These are phyloP conservation scores for Lasiurus borealis DNA, from an alignment of 2,113 vertebrate genomes.

Conservation along the genomic window DNA sequence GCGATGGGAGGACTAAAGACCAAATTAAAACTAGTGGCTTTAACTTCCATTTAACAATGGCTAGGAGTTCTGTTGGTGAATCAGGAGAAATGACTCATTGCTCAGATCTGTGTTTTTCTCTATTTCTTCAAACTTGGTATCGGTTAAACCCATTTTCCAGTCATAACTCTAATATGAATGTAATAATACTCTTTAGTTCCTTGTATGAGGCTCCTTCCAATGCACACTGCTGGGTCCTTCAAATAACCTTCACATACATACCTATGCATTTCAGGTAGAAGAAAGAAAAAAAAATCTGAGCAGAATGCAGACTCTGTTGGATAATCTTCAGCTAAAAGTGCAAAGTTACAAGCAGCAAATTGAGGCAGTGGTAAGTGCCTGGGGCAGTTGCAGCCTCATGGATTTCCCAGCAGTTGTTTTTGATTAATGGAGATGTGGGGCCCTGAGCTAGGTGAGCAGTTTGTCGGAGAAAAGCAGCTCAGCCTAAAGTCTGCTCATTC, in stretches of 20 bases:
- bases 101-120: constrained; percentile 4
- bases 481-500: neutral
- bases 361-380: constrained; percentile 85
- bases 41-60: neutral
- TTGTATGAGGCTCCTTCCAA: neutral
- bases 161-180: neutral
- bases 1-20: neutral
- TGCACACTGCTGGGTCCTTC: neutral
- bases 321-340: constrained; percentile 89
- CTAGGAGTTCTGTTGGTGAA: neutral
- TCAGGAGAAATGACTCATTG: neutral
- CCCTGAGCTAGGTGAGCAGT: neutral
- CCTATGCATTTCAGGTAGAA: constrained; percentile 83
- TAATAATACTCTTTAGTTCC: neutral
- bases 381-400: neutral
- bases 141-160: constrained; percentile 21
- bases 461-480: neutral
- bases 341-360: constrained; percentile 89
- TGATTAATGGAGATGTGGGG: neutral
- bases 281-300: constrained; percentile 88
- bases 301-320: constrained; percentile 87
- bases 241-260: constrained; percentile 3
- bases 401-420: neutral
- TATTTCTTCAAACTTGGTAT: neutral
- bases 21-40: neutral